phyloP scores from a whole-genome alignment of 1,140 invertebrate species.

The Nasonia giraulti region DNA sequence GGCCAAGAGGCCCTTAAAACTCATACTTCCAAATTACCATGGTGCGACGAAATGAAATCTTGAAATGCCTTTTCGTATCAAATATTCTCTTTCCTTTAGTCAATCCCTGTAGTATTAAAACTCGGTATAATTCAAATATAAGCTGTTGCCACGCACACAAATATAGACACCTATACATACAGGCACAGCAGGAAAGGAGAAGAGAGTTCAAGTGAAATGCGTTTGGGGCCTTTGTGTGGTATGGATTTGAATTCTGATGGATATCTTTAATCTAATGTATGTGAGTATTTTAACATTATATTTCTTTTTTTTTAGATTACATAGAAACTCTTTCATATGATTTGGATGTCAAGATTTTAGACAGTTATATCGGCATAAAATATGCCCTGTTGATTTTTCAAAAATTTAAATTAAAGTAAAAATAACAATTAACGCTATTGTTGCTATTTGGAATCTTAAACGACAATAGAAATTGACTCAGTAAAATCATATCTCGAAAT shows the following conservation, averaged over 20 bases:
- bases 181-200: not conserved
- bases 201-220: not conserved
- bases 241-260: slow-evolving; percentile 21
- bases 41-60: not conserved
- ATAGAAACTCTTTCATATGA: too few species aligned
- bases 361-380: too few species aligned
- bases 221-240: slow-evolving; percentile 32
- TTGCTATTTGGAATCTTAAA: too few species aligned
- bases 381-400: too few species aligned
- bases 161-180: not conserved
- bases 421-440: too few species aligned
- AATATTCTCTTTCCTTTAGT: not conserved
- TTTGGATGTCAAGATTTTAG: too few species aligned
- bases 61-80: not conserved
- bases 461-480: too few species aligned
- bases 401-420: too few species aligned
- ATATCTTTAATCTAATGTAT: slow-evolving; percentile 7
- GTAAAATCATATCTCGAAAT: too few species aligned
- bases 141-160: not conserved
- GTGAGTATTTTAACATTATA: not conserved
- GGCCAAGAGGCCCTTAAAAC: not conserved
- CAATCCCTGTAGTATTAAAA: not conserved
- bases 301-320: too few species aligned
- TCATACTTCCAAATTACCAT: slow-evolving; percentile 29
- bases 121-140: not conserved